A percentile compares a stretch with the other conserved stretches of the same genome.
phyloP scores from a whole-genome alignment of 2,797 vertebrate species.

The Loris lydekkerianus region DNA sequence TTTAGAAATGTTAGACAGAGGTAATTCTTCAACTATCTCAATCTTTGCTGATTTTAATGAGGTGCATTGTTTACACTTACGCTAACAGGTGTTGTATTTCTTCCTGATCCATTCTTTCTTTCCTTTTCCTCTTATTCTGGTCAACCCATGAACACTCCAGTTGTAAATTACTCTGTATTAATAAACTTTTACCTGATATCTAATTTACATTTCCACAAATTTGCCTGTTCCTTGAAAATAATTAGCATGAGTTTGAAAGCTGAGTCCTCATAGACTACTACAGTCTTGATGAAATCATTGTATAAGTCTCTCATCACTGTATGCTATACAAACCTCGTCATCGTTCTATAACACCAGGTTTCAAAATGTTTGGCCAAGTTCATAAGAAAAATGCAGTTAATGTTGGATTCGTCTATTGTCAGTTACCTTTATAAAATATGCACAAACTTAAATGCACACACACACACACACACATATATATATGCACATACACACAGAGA shows the following conservation, averaged over 20 bases:
- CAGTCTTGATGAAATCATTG: background rate
- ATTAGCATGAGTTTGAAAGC: background rate
- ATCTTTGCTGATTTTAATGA: constrained; percentile 24
- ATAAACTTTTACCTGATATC: constrained; percentile 35
- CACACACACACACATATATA: background rate
- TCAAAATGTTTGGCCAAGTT: constrained; percentile 63
- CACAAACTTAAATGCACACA: background rate
- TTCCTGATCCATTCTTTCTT: background rate
- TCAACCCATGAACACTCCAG: background rate
- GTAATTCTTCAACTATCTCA: background rate
- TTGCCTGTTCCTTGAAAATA: constrained; percentile 55
- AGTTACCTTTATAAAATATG: constrained; percentile 59
- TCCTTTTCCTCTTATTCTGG: background rate
- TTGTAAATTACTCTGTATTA: background rate
- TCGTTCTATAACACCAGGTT: background rate
- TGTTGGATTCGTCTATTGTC: constrained; percentile 55
- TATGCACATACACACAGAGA: background rate
- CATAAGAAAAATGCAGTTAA: constrained; percentile 62
- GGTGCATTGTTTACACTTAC: constrained; percentile 1
- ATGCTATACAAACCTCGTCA: background rate
- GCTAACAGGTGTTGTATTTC: background rate
- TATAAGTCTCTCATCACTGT: background rate
- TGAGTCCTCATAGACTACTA: background rate
- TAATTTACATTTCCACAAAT: constrained; percentile 25
- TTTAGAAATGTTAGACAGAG: constrained; percentile 12